phyloP scores from a whole-genome alignment of 2,113 vertebrate genomes.

The Hassar affinis region DNA sequence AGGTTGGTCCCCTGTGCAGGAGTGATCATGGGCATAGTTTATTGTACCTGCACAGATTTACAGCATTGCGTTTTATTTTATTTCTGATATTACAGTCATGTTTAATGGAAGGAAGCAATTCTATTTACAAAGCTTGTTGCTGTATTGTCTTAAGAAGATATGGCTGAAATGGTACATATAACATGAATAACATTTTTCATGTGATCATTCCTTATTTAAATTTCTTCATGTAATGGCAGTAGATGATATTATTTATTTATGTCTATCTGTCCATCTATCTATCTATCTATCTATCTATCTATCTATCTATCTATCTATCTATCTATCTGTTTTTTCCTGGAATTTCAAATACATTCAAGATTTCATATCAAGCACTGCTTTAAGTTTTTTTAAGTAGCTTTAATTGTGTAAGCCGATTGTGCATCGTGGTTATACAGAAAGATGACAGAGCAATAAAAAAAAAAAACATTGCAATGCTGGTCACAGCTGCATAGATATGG shows the following conservation, averaged over 20 bases:
- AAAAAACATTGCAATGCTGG: slow-evolving; percentile 25
- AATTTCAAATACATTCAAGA: background rate
- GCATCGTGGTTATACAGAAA: slow-evolving; percentile 52
- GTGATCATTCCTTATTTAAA: slow-evolving; percentile 18
- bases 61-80: slow-evolving; percentile 13
- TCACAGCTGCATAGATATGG: slow-evolving; percentile 35
- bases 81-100: slow-evolving; percentile 17
- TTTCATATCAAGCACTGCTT: slow-evolving; percentile 17
- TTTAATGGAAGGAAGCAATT: slow-evolving; percentile 17
- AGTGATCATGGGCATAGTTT: slow-evolving; percentile 6
- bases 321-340: too few species aligned
- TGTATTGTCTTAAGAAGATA: slow-evolving; percentile 7
- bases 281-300: background rate
- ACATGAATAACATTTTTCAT: slow-evolving; percentile 6
- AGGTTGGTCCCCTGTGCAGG: slow-evolving; percentile 23
- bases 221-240: background rate
- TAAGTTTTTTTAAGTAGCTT: slow-evolving; percentile 28
- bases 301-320: background rate
- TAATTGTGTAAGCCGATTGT: slow-evolving; percentile 35
- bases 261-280: background rate
- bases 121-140: slow-evolving; percentile 41
- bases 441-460: slow-evolving; percentile 60
- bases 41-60: slow-evolving; percentile 30
- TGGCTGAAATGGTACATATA: slow-evolving; percentile 25
- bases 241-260: slow-evolving; percentile 10